Evolutionary conservation across 2,797 vertebrate species (phyloP), one percentile per base, ranked within the genome.

Genomic region (Cephalopachus bancanus): DNA sequence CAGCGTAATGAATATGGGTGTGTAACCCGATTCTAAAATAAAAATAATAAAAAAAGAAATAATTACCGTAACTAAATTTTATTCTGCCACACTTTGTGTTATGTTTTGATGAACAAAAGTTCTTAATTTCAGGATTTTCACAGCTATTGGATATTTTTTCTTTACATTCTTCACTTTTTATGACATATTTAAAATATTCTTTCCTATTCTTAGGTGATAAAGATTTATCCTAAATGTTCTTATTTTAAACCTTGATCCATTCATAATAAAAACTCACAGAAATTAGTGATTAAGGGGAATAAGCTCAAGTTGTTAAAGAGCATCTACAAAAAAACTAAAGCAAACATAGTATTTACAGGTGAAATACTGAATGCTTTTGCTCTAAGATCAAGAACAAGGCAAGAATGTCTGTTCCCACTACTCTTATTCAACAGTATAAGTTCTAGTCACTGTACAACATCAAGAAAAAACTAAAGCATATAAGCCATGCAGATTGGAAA

Each of bases 91-190:
- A 85, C 44, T 91, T 92, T 78, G 26, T 79, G 16, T 14, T 37
- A 20, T 53, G 10, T 78, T 92, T 71, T 78, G 59, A 60, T 67
- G 37, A 96, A 94, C 7, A 92, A 71, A 91, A 86, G 44, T 87
- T 84, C 57, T 64, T 62, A 33, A 51, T 49, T 81, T 62, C 49
- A 75, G 24, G 28, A 92, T 20, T 94, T 24, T 94, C 17, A 65
- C 83, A 86, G 16, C 71, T 37, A 64, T 0, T 92, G n/a, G 89
- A 10, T 44, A 44, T 44, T 49, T 62, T 78, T 87, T 53, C 15
- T 1, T 80, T 53, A 19, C 81, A 12, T 71, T 75, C 28, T 71
- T 1, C n/a, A 71, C 10, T 76, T 83, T 83, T n/a, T 24, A 53
- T 78, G 64, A 64, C 28, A 81, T 74, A 44, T 83, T 90, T 80